phyloP scores from a whole-genome alignment of 2,888 invertebrate species.

The Quadriops clusia region DNA sequence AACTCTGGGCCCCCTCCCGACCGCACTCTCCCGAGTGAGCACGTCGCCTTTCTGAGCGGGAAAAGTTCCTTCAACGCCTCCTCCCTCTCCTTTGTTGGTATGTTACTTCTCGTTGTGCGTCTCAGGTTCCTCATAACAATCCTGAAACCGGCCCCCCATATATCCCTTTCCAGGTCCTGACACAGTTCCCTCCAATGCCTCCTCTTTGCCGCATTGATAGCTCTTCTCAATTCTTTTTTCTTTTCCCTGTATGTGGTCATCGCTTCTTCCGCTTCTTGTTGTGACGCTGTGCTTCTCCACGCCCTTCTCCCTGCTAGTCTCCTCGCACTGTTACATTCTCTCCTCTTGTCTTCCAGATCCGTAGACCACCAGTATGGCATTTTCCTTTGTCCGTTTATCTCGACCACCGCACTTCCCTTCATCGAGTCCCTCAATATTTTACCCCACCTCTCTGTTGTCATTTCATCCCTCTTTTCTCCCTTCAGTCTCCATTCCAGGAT shows the following conservation, averaged over 20 bases:
- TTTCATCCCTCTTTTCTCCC: background rate
- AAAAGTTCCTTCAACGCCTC: too few relatives aligned
- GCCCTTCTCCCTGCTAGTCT: slow-evolving; percentile 1
- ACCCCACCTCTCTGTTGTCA: too few relatives aligned
- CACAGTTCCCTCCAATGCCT: slow-evolving; percentile 8
- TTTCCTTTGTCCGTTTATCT: too few relatives aligned
- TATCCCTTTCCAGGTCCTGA: slow-evolving; percentile 9
- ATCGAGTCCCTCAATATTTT: slow-evolving; percentile 2
- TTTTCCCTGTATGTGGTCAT: slow-evolving; percentile 2
- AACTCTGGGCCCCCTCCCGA: too few relatives aligned
- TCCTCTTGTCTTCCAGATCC: background rate
- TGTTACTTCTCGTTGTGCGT: too few relatives aligned
- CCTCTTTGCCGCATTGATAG: slow-evolving; percentile 5
- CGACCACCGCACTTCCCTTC: background rate
- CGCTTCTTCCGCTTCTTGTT: too few relatives aligned
- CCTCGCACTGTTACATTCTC: too few relatives aligned
- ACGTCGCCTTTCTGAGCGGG: too few relatives aligned
- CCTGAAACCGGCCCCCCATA: slow-evolving; percentile 10
- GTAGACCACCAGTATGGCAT: background rate
- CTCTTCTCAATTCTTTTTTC: slow-evolving; percentile 3
- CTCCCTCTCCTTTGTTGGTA: too few relatives aligned
- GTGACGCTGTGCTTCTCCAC: background rate
- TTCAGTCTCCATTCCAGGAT: slow-evolving; percentile 1
- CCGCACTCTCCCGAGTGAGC: too few relatives aligned
- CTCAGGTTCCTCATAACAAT: slow-evolving; percentile 6